Evolutionary conservation across 2,113 vertebrate species (phyloP), one percentile per base, ranked within the genome.

Genomic region (Trematocara macrostoma): DNA sequence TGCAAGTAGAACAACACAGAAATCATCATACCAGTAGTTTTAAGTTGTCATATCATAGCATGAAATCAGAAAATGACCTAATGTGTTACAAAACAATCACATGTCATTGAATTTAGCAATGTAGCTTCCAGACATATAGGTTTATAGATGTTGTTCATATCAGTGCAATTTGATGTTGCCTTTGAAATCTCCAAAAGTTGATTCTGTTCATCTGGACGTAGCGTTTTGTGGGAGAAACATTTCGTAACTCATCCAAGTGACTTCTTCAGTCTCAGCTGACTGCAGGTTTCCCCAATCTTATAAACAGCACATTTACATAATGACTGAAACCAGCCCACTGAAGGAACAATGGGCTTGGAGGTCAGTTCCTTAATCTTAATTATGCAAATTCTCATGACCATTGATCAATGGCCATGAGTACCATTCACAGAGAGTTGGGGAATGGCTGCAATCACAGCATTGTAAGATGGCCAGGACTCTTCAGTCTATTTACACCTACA

Each of bases 321-420:
- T 20, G 51, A 52, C 51, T 20, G 51, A 52, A 52, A 52, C 47
- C 47, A 51, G 2, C 38, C 42, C 12, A 6, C 40, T n/a, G 8
- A 52, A 10, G 18, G 49, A 52, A n/a, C 18, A 3, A 52, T 3
- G 51, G 49, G 8, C 8, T 52, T 18, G 0, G 8, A 52, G 18
- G 51, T n/a, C 51, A 52, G 4, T 51, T n/a, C 18, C 18, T 52
- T n/a, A 5, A n/a, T 1, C 1, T 0, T n/a, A n/a, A n/a, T 10
- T n/a, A n/a, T 10, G 18, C 51, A 52, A 52, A n/a, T 52, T 52
- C 8, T 1, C 18, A 52, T 52, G 8, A n/a, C 3, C 49, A n/a
- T n/a, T 52, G 49, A 52, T 52, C 6, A 45, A 45, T n/a, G n/a
- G n/a, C n/a, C n/a, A n/a, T n/a, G n/a, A n/a, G n/a, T n/a, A n/a